These are phyloP conservation scores for Acrossocheilus fasciatus DNA, from an alignment of 2,797 vertebrate genomes.

Conservation along the genomic window DNA sequence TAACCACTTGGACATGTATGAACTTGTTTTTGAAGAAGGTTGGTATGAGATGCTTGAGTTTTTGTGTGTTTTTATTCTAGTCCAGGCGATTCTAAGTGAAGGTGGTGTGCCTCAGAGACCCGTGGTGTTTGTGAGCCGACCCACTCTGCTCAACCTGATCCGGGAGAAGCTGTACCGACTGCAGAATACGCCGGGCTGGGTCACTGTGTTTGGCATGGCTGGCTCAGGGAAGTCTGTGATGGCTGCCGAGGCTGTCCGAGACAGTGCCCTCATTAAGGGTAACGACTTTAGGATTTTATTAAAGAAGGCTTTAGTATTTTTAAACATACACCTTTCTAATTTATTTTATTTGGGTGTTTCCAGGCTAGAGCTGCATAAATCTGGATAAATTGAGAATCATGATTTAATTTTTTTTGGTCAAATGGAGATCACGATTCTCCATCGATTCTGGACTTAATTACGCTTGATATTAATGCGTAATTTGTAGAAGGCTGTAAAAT, in stretches of 20 bases:
- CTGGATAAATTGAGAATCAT: too few species aligned
- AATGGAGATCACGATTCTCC: too few species aligned
- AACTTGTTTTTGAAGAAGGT: background rate
- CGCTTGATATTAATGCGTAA: too few species aligned
- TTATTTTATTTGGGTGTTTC: background rate
- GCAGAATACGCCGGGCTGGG: conserved; percentile 86
- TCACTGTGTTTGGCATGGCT: conserved; percentile 96
- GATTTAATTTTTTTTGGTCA: too few species aligned
- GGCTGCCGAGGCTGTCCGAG: conserved; percentile 90
- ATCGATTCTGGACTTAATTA: too few species aligned
- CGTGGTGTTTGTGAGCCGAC: conserved; percentile 90
- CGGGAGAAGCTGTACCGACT: conserved; percentile 85
- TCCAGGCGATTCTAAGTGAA: conserved; percentile 85
- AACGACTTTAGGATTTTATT: background rate
- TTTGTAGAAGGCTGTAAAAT: too few species aligned
- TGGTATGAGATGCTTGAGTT: background rate
- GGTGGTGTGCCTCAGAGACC: conserved; percentile 96
- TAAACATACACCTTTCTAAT: background rate
- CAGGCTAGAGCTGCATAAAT: too few species aligned
- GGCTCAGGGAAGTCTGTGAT: conserved; percentile 97
- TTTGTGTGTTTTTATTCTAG: conserved; percentile 41
- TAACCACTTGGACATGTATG: conserved; percentile 67
- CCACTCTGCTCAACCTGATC: conserved; percentile 81
- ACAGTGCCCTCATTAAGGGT: conserved; percentile 86
- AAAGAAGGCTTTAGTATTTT: background rate